Conservation (phyloP, 2,888 invertebrate species). For the Nomada fabriciana region DNA sequence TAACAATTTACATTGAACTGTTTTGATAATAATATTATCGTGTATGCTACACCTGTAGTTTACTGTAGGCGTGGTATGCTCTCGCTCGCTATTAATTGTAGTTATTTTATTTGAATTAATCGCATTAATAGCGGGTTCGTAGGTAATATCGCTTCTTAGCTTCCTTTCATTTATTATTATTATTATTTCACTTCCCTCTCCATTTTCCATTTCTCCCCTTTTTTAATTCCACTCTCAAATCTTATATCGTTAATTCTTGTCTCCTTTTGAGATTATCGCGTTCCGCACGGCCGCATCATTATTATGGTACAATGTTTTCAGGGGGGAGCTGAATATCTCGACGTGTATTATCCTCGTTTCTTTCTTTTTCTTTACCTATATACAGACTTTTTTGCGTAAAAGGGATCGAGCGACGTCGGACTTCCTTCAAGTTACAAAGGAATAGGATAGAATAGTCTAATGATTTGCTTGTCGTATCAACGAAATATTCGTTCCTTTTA, state of each 20-base stretch:
- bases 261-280: conserved; percentile 42
- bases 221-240: conserved; percentile 7
- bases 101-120: conserved; percentile 76
- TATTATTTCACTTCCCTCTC: conserved; percentile 13
- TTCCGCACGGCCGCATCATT: conserved; percentile 43
- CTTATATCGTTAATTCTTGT: conserved; percentile 42
- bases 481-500: conserved; percentile 52
- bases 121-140: conserved; percentile 71
- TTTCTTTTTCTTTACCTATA: conserved; percentile 51
- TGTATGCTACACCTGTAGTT: conserved; percentile 82
- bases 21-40: conserved; percentile 83
- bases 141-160: conserved; percentile 73
- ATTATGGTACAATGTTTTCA: conserved; percentile 70
- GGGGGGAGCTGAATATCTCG: conserved; percentile 74
- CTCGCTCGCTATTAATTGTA: conserved; percentile 81
- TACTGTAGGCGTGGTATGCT: conserved; percentile 82
- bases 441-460: conserved; percentile 67
- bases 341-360: conserved; percentile 52
- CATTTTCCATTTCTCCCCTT: not conserved
- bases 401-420: conserved; percentile 62
- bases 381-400: conserved; percentile 58
- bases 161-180: conserved; percentile 56
- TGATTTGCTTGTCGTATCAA: conserved; percentile 63
- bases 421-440: conserved; percentile 65
- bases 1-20: conserved; percentile 85